Base-by-base conservation (phyloP, 2,113 vertebrate genomes). In the Prochilodus magdalenae region DNA sequence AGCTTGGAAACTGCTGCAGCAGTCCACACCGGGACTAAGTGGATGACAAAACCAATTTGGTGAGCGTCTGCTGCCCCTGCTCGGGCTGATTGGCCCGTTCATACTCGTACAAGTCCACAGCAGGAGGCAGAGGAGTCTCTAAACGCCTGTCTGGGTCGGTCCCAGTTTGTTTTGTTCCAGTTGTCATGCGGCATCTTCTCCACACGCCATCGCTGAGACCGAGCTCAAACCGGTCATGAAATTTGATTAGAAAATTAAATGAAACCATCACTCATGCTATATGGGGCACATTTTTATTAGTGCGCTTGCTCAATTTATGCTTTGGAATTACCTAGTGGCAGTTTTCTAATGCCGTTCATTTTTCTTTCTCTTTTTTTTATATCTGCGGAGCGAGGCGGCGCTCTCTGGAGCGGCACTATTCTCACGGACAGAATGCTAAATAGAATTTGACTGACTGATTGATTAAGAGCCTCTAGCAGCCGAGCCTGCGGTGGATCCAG, bases 191-290 rank as follows among this genome's bases (percentile, higher is more conserved):
- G 67, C 65, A 86, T 83, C 81, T 89, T 85, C 63, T 80, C 29
- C 60, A 73, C 80, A 75, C 36, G 75, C 53, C 79, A 57, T 40
- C 12, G 1, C 77, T 79, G 76, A 75, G 66, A 77, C 59, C 30
- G 77, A 77, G 57, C 51, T 62, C 80, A 73, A 89, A 84, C 65
- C n/a, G 77, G 76, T 84, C 83, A 77, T 87, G 79, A 74, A 87
- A 81, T 83, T 88, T 71, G 86, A 89, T 88, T 88, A 85, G 77
- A 75, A 86, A 89, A 84, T 81, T 80, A 75, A 88, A 84, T 84
- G 55, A 80, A 83, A 80, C 33, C 69, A 67, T 80, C 30, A 75
- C 78, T 83, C 67, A 79, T 66, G 79, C 49, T 40, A 70, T 27
- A 29, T 7, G 67, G 75, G 80, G 49, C 55, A 20, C 67, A 22